Conservation (phyloP, 2,797 vertebrate genomes). For the Triplophysa bombifrons region DNA sequence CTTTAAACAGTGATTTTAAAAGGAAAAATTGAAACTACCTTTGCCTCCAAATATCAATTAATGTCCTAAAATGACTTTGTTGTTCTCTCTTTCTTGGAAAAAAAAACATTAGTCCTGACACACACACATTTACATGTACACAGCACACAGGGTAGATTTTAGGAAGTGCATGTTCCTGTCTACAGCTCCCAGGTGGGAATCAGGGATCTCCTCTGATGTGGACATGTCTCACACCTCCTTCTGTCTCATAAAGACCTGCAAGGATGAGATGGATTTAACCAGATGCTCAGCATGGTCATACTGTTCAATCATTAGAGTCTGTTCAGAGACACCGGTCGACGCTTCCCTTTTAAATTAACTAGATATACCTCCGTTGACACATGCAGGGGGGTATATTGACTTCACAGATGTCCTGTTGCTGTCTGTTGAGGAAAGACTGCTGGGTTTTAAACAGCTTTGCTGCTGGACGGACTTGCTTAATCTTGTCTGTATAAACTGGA, state of each 20-base stretch:
- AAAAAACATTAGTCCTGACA: neutral
- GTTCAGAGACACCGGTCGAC: constrained; percentile 10
- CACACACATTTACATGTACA: neutral
- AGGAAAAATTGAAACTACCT: too few species aligned
- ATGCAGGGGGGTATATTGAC: neutral
- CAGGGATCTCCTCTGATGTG: constrained; percentile 8
- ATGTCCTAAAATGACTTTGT: neutral
- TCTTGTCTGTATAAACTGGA: too few species aligned
- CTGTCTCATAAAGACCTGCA: constrained; percentile 23
- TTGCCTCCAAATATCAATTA: neutral
- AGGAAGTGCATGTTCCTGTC: constrained; percentile 19
- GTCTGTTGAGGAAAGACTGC: constrained; percentile 30
- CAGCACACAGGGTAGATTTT: neutral
- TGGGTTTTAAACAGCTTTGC: neutral
- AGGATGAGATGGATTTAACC: constrained; percentile 6
- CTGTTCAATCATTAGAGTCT: constrained; percentile 14
- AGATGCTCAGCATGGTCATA: constrained; percentile 2
- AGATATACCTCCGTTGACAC: constrained; percentile 2
- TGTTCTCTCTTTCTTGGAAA: neutral
- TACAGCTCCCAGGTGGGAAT: constrained; percentile 7
- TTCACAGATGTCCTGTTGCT: constrained; percentile 22
- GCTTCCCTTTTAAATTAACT: constrained; percentile 13
- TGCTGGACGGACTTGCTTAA: neutral
- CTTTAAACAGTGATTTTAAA: too few species aligned
- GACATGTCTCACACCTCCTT: constrained; percentile 3